Conservation (phyloP, 2,888 invertebrate genomes). For the Brachynemurus nebulosus region DNA sequence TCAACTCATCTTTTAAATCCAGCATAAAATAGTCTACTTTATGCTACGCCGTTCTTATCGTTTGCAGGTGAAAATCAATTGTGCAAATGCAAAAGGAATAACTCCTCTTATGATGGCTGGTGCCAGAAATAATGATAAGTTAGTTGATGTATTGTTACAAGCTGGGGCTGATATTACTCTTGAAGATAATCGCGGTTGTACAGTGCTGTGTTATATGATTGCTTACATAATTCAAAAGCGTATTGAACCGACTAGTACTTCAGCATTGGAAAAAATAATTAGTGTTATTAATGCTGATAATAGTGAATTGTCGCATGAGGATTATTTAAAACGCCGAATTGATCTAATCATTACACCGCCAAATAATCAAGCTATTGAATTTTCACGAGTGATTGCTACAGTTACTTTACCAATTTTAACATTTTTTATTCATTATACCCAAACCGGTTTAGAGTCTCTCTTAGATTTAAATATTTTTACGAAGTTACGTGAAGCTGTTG, state of each 20-base stretch:
- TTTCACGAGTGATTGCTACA: slow-evolving; percentile 19
- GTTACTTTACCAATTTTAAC: slow-evolving; percentile 25
- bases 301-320: slow-evolving; percentile 20
- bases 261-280: slow-evolving; percentile 23
- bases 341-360: slow-evolving; percentile 22
- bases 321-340: slow-evolving; percentile 25
- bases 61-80: slow-evolving; percentile 24
- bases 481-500: slow-evolving; percentile 21
- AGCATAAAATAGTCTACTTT: no score
- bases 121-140: slow-evolving; percentile 24
- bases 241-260: slow-evolving; percentile 21
- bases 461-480: slow-evolving; percentile 24
- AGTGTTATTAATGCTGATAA: slow-evolving; percentile 20
- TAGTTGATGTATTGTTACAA: slow-evolving; percentile 24
- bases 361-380: slow-evolving; percentile 16
- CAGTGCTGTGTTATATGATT: slow-evolving; percentile 29
- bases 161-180: slow-evolving; percentile 24
- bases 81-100: slow-evolving; percentile 26
- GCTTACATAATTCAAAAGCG: slow-evolving; percentile 26
- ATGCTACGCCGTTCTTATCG: no score
- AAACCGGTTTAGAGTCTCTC: slow-evolving; percentile 24
- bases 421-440: slow-evolving; percentile 24
- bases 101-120: slow-evolving; percentile 31
- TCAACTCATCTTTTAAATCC: slow-evolving; percentile 8
- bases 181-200: slow-evolving; percentile 28